phyloP scores from a whole-genome alignment of 2,888 invertebrate genomes.

The Lasioglossum calceatum region DNA sequence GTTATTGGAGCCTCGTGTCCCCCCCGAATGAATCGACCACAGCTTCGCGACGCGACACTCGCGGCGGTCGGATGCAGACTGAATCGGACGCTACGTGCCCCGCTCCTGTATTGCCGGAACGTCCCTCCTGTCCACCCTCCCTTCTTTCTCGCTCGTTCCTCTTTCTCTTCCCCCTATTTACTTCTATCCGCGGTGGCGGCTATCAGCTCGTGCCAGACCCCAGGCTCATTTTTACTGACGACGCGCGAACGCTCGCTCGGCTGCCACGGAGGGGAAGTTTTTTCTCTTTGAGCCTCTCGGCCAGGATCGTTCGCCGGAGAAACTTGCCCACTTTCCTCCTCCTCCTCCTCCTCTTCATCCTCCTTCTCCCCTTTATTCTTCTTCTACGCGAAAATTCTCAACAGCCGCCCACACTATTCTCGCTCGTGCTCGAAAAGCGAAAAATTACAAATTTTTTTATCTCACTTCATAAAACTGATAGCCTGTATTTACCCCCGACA shows the following conservation, averaged over 20 bases:
- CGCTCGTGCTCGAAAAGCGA: not conserved
- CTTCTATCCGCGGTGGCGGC: slow-evolving; percentile 58
- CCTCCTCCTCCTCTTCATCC: not conserved
- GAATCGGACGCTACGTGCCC: slow-evolving; percentile 73
- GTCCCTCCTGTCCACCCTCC: slow-evolving; percentile 57
- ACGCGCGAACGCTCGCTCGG: slow-evolving; percentile 33
- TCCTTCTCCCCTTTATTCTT: not conserved
- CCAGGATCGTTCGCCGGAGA: not conserved
- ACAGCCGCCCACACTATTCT: not conserved
- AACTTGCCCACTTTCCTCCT: slow-evolving; percentile 7
- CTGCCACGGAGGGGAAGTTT: not conserved
- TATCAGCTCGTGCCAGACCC: slow-evolving; percentile 68
- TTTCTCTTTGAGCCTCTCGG: slow-evolving; percentile 20
- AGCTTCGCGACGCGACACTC: slow-evolving; percentile 73
- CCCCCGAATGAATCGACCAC: slow-evolving; percentile 54
- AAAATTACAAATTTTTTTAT: not conserved
- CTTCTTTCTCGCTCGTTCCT: slow-evolving; percentile 50
- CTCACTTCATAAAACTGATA: not conserved
- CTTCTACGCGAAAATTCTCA: not conserved
- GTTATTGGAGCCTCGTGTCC: slow-evolving; percentile 53
- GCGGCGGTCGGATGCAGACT: slow-evolving; percentile 80
- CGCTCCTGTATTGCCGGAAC: slow-evolving; percentile 69
- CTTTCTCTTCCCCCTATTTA: slow-evolving; percentile 57
- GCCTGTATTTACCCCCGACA: too few species aligned
- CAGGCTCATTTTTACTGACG: slow-evolving; percentile 59